Conservation (phyloP, 2,113 vertebrate species). For the Tupaia chinensis region DNA sequence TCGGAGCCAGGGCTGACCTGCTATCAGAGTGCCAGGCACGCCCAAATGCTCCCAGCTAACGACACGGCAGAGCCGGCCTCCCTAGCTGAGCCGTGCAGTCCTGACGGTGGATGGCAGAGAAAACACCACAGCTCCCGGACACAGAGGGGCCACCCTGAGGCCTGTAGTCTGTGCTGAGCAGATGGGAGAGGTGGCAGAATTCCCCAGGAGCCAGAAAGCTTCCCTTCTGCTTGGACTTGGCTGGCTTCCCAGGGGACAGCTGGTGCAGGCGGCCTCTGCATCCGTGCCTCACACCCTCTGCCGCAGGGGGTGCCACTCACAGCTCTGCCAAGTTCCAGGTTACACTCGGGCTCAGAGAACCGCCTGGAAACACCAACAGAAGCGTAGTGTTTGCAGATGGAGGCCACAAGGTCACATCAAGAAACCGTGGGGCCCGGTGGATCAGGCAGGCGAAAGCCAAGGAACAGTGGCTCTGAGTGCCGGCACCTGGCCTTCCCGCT, state of each 20-base stretch:
- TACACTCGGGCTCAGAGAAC: neutral
- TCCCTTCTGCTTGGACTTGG: conserved; percentile 59
- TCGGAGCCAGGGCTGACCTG: neutral
- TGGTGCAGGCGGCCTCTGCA: neutral
- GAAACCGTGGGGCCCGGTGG: neutral
- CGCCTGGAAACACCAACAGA: neutral
- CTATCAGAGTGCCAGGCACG: neutral
- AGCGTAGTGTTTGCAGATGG: neutral
- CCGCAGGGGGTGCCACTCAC: neutral
- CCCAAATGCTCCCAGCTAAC: no score
- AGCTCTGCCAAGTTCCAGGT: neutral
- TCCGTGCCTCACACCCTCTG: fast-evolving
- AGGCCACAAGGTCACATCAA: neutral
- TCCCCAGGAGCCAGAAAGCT: neutral
- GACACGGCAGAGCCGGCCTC: fast-evolving
- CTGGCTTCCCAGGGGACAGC: conserved; percentile 17
- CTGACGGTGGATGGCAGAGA: neutral
- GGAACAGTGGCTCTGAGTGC: neutral
- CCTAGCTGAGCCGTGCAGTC: no score
- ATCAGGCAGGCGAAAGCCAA: fast-evolving
- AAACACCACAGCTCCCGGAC: fast-evolving
- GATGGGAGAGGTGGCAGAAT: neutral
- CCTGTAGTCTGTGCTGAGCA: neutral
- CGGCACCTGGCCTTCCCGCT: neutral
- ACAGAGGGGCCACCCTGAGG: neutral